These are phyloP conservation scores for Orussus abietinus DNA, from an alignment of 1,140 invertebrate genomes.

Conservation along the genomic window DNA sequence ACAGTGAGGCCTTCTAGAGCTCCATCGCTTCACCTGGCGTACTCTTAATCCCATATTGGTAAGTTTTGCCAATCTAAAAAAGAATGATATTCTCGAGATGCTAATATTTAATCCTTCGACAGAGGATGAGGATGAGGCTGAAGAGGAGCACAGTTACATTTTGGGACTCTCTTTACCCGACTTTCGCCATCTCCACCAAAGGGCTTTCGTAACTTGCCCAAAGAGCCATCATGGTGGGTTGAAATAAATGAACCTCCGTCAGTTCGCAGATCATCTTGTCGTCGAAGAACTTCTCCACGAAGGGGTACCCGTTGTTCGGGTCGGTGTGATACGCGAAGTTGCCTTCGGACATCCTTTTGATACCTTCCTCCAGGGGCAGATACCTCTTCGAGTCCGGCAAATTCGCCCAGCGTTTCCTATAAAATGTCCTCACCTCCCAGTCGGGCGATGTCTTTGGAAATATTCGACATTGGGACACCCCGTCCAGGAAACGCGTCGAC, in stretches of 20 bases:
- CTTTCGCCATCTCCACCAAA: slow-evolving; percentile 27
- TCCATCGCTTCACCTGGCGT: slow-evolving; percentile 30
- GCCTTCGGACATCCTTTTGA: slow-evolving; percentile 24
- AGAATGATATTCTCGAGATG: too few relatives aligned
- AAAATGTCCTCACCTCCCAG: slow-evolving; percentile 17
- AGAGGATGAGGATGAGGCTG: too few relatives aligned
- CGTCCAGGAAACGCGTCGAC: too few relatives aligned
- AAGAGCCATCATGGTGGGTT: slow-evolving; percentile 25
- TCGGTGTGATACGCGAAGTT: slow-evolving; percentile 31
- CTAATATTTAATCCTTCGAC: slow-evolving; percentile 5
- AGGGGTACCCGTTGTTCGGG: slow-evolving; percentile 29
- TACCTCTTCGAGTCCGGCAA: slow-evolving; percentile 25
- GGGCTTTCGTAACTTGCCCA: slow-evolving; percentile 27
- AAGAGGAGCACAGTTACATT: too few relatives aligned
- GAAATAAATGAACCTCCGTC: slow-evolving; percentile 31
- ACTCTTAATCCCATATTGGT: slow-evolving; percentile 24
- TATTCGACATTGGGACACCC: too few relatives aligned
- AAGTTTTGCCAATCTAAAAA: slow-evolving; percentile 23
- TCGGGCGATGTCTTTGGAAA: background rate
- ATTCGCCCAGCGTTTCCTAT: slow-evolving; percentile 28
- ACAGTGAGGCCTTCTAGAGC: slow-evolving; percentile 30
- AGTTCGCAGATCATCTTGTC: slow-evolving; percentile 25
- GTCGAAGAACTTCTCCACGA: slow-evolving; percentile 25
- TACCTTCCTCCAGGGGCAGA: slow-evolving; percentile 25
- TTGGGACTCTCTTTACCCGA: slow-evolving; percentile 20